phyloP scores from a whole-genome alignment of 1,140 invertebrate genomes.

The Eupristina koningsbergeri region DNA sequence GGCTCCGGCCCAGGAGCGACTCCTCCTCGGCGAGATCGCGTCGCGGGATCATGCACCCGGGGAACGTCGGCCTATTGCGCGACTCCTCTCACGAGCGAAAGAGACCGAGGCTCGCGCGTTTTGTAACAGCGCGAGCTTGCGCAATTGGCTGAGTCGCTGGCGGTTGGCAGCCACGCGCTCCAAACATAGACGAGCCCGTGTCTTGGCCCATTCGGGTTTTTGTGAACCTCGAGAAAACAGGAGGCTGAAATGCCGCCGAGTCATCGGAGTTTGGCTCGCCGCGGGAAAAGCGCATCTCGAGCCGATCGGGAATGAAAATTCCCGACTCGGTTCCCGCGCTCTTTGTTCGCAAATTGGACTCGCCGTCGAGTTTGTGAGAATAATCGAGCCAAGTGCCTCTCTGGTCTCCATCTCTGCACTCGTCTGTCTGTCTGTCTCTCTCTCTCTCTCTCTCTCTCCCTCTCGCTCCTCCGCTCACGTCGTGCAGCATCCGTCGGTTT shows the following conservation, averaged over 20 bases:
- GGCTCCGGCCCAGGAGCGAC: too few relatives aligned
- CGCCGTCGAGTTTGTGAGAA: background rate
- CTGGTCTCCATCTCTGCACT: too few relatives aligned
- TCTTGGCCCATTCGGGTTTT: background rate
- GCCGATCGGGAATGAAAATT: background rate
- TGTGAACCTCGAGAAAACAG: too few relatives aligned
- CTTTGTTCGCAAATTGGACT: constrained; percentile 6
- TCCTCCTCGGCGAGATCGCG: background rate
- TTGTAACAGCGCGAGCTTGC: constrained; percentile 39
- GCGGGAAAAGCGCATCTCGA: background rate
- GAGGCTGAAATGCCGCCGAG: too few relatives aligned
- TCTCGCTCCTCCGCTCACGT: too few relatives aligned
- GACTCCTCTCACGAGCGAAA: background rate
- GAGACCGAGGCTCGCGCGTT: constrained; percentile 8
- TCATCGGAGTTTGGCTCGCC: too few relatives aligned
- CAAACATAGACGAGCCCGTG: too few relatives aligned
- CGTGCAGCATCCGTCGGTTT: too few relatives aligned
- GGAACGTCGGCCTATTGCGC: constrained; percentile 34
- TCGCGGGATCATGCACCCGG: background rate
- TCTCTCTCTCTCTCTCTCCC: too few relatives aligned
- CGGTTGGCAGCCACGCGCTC: too few relatives aligned
- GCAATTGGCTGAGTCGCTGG: constrained; percentile 26
- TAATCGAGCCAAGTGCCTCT: background rate
- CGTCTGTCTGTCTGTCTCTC: too few relatives aligned
- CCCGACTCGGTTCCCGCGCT: background rate